These are phyloP conservation scores for Podilymbus podiceps DNA, from an alignment of 2,113 vertebrate species.

Conservation along the genomic window DNA sequence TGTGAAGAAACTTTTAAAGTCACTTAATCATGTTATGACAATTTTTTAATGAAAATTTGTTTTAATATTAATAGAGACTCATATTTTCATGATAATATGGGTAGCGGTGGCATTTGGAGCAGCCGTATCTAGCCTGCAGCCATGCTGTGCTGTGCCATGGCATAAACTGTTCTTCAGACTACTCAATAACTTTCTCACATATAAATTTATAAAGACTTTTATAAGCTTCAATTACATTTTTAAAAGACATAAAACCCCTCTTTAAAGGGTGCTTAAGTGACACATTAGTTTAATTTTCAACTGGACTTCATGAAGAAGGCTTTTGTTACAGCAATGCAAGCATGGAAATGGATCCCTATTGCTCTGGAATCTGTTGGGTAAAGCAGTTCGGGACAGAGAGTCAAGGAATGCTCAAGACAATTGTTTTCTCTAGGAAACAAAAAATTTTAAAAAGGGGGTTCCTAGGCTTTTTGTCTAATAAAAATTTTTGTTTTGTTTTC, in stretches of 20 bases:
- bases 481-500: neutral
- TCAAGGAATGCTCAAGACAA: neutral
- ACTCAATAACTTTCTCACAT: slow-evolving; percentile 66
- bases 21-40: slow-evolving; percentile 71
- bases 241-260: slow-evolving; percentile 53
- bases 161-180: slow-evolving; percentile 56
- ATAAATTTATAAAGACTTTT: slow-evolving; percentile 72
- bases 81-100: slow-evolving; percentile 60
- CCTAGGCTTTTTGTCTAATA: neutral
- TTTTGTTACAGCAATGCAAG: neutral
- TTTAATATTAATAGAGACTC: slow-evolving; percentile 71
- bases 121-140: slow-evolving; percentile 47
- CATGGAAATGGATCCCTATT: neutral
- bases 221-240: slow-evolving; percentile 68
- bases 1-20: slow-evolving; percentile 65
- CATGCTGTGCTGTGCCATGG: slow-evolving; percentile 28
- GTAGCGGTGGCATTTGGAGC: slow-evolving; percentile 54
- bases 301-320: neutral
- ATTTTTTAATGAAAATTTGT: slow-evolving; percentile 71
- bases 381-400: neutral
- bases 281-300: slow-evolving; percentile 54
- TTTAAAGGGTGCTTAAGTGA: slow-evolving; percentile 51
- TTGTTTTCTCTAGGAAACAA: neutral
- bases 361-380: neutral
- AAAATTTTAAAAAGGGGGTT: neutral